Evolutionary conservation across 2,888 invertebrate species (phyloP).

Genomic region (Quadriops clusia): DNA sequence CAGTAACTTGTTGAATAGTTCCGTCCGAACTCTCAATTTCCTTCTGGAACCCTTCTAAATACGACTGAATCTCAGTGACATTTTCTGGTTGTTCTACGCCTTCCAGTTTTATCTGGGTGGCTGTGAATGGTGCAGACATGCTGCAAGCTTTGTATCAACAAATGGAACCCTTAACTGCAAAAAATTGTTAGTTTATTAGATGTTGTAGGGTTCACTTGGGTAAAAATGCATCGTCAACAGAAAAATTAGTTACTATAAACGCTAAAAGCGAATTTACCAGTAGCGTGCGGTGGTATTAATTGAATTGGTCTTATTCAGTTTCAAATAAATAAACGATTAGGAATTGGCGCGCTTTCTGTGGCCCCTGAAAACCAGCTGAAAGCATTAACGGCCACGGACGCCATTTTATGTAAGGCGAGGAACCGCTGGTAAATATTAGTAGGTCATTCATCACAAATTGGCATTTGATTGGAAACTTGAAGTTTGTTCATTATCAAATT

Average conservation of each 20-base stretch:
- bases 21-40: conserved; percentile 55
- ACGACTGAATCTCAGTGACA: conserved; percentile 65
- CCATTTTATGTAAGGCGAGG: too few relatives aligned
- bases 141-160: conserved; percentile 14
- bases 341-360: too few relatives aligned
- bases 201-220: too few relatives aligned
- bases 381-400: too few relatives aligned
- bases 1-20: conserved; percentile 34
- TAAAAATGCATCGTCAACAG: too few relatives aligned
- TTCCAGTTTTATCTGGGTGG: conserved; percentile 36
- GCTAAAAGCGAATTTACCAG: background rate
- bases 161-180: background rate
- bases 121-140: conserved; percentile 33
- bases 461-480: conserved; percentile 10
- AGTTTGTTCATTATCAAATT: too few relatives aligned
- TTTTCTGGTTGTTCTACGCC: conserved; percentile 35
- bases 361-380: conserved; percentile 2
- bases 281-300: background rate
- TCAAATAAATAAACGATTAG: too few relatives aligned
- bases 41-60: conserved; percentile 71
- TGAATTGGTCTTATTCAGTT: background rate
- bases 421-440: too few relatives aligned
- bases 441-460: too few relatives aligned
- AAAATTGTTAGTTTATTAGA: too few relatives aligned
- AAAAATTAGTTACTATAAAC: background rate